Percentiles rank a stretch among this genome's conserved stretches.
Evolutionary conservation across 2,113 vertebrate species (phyloP).

Genomic region (Cryptoleucopteryx plumbea): DNA sequence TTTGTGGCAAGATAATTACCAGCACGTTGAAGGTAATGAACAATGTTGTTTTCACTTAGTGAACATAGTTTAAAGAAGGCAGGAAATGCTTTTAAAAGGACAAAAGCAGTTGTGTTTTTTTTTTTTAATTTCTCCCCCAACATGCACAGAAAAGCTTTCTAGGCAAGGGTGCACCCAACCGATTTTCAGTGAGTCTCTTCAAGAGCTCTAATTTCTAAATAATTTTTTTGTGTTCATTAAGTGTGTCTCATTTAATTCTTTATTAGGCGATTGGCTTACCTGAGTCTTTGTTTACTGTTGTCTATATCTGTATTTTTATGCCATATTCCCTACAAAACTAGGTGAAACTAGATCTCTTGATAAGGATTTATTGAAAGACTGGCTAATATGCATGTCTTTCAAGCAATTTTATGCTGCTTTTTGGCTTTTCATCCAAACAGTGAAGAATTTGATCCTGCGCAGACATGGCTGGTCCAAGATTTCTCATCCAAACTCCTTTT

Average conservation of each 20-base stretch:
- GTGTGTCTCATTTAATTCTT: neutral
- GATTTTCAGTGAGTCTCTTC: neutral
- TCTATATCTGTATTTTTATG: neutral
- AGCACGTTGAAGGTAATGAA: neutral
- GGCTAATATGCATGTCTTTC: neutral
- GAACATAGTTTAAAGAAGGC: neutral
- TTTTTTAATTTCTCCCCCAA: neutral
- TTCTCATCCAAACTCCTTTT: neutral
- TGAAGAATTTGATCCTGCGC: neutral
- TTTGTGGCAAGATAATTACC: conserved; percentile 12
- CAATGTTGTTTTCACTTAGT: conserved; percentile 7
- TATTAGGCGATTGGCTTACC: neutral
- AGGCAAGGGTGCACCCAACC: neutral
- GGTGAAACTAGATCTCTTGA: neutral
- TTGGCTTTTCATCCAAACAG: neutral
- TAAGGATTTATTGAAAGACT: neutral
- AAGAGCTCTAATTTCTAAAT: neutral
- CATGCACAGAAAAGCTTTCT: neutral
- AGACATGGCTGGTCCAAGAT: neutral
- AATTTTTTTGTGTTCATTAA: neutral
- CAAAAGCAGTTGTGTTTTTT: neutral
- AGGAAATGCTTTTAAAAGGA: neutral
- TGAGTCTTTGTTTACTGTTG: neutral
- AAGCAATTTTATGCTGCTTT: neutral
- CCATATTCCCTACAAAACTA: neutral